Evolutionary conservation across 2,888 invertebrate species (phyloP).

Genomic region (Colostygia pectinataria): DNA sequence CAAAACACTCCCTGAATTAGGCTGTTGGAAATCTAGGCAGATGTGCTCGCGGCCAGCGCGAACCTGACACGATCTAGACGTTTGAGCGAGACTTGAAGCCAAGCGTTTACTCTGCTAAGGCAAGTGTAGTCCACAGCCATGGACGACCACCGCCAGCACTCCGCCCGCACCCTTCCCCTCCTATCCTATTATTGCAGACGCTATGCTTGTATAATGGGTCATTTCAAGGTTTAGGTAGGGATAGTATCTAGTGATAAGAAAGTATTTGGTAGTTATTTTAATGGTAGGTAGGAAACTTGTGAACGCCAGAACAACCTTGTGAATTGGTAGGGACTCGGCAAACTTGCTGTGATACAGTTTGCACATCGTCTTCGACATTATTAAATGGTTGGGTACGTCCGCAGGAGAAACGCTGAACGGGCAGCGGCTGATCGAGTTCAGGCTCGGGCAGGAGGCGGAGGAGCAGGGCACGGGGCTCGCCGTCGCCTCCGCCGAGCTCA

Average conservation of each 20-base stretch:
- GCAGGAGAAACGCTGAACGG: conserved; percentile 92
- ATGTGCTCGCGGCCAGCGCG: conserved; percentile 60
- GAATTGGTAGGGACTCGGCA: not conserved
- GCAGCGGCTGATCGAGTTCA: conserved; percentile 93
- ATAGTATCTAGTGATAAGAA: not conserved
- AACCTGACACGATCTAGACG: conserved; percentile 50
- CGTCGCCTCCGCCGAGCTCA: conserved; percentile 90
- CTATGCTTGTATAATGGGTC: conserved; percentile 56
- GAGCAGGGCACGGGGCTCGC: conserved; percentile 84
- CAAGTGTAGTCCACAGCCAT: conserved; percentile 72
- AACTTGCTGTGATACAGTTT: not conserved
- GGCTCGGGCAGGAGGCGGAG: conserved; percentile 85
- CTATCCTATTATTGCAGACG: conserved; percentile 39
- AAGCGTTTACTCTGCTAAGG: conserved; percentile 50
- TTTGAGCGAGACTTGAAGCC: conserved; percentile 36
- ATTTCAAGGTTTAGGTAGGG: conserved; percentile 49
- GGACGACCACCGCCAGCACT: conserved; percentile 67
- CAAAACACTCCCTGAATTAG: conserved; percentile 9
- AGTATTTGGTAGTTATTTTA: not conserved
- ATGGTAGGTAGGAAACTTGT: conserved; percentile 12
- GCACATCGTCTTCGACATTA: not conserved
- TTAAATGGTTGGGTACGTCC: conserved; percentile 34
- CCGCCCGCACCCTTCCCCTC: conserved; percentile 36
- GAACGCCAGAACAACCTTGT: no score
- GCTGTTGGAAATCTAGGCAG: conserved; percentile 38